Conservation (phyloP, 2,113 vertebrate genomes). For the Grallaria varia region DNA sequence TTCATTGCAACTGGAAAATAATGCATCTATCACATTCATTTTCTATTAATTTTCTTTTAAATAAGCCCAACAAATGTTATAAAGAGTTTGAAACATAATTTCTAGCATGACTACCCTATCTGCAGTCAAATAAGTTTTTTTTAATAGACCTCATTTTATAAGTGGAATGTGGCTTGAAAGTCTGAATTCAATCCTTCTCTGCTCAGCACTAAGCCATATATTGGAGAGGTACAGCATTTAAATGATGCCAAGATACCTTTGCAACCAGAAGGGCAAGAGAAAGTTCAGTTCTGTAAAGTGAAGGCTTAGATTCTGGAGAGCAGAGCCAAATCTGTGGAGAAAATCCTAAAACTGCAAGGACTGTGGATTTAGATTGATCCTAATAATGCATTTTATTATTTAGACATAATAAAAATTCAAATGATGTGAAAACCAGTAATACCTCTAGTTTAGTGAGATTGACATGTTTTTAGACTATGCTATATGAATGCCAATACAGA, state of each 20-base stretch:
- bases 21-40: not conserved
- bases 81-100: constrained; percentile 24
- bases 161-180: constrained; percentile 28
- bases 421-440: constrained; percentile 68
- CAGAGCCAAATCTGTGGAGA: constrained; percentile 54
- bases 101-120: not conserved
- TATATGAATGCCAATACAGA: constrained; percentile 66
- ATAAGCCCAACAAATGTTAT: not conserved
- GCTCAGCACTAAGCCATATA: constrained; percentile 15
- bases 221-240: constrained; percentile 38
- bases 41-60: constrained; percentile 24
- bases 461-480: constrained; percentile 66
- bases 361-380: constrained; percentile 67
- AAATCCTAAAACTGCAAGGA: constrained; percentile 70
- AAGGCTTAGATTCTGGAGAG: constrained; percentile 58
- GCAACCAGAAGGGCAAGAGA: constrained; percentile 22
- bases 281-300: constrained; percentile 59
- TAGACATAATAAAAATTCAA: constrained; percentile 74
- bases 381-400: constrained; percentile 75
- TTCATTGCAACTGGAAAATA: constrained; percentile 34
- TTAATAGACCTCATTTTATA: constrained; percentile 26
- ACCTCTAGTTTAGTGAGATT: constrained; percentile 64
- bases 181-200: constrained; percentile 55
- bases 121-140: constrained; percentile 5
- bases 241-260: constrained; percentile 45